These are phyloP conservation scores for Drosophila mercatorum DNA, from an alignment of 2,888 invertebrate species.

Conservation along the genomic window DNA sequence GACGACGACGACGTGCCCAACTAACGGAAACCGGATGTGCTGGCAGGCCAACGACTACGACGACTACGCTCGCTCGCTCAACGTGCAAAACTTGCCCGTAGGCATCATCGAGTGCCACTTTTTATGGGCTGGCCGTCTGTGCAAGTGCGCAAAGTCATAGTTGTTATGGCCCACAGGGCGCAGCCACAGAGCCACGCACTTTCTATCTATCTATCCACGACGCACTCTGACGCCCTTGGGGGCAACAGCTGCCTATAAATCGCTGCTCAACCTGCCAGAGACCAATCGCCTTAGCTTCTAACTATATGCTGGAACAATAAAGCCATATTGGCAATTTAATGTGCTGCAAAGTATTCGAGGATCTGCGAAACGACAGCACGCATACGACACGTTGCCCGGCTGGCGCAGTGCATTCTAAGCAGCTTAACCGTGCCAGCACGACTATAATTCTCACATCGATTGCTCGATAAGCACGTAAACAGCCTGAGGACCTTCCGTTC, in stretches of 20 bases:
- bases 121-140: conserved; percentile 65
- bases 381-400: conserved; percentile 54
- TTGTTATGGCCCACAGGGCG: conserved; percentile 65
- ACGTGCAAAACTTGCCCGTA: conserved; percentile 65
- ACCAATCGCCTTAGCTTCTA: conserved; percentile 1
- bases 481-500: conserved; percentile 14
- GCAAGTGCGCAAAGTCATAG: conserved; percentile 25
- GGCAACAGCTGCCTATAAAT: conserved; percentile 51
- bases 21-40: conserved; percentile 79
- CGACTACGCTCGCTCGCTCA: conserved; percentile 26
- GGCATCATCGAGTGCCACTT: conserved; percentile 78
- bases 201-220: conserved; percentile 22
- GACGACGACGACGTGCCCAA: conserved; percentile 52
- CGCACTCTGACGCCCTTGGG: conserved; percentile 29
- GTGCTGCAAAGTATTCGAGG: conserved; percentile 53
- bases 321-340: conserved; percentile 77
- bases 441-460: conserved; percentile 48
- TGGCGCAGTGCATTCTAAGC: conserved; percentile 56
- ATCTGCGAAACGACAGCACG: conserved; percentile 57
- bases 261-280: conserved; percentile 41
- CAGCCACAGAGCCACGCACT: conserved; percentile 48
- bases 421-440: conserved; percentile 41
- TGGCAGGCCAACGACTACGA: conserved; percentile 56
- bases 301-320: conserved; percentile 54
- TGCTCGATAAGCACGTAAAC: conserved; percentile 61